These are phyloP conservation scores for Corythaeola cristata DNA, from an alignment of 2,113 vertebrate genomes.

Conservation along the genomic window DNA sequence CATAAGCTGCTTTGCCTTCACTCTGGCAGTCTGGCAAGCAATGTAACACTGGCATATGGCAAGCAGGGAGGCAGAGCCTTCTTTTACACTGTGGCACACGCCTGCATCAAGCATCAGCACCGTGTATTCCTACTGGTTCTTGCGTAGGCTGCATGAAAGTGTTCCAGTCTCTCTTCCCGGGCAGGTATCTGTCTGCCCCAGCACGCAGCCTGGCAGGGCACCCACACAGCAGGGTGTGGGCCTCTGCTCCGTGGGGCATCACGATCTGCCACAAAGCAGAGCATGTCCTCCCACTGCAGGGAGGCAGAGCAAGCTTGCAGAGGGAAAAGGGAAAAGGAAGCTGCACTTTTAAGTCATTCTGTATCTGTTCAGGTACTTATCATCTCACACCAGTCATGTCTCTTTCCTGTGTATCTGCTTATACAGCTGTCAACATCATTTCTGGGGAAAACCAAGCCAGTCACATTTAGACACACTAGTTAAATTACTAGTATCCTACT, in stretches of 20 bases:
- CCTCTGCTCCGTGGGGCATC: not conserved
- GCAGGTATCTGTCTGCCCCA: not conserved
- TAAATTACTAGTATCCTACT: not conserved
- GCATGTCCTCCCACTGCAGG: not conserved
- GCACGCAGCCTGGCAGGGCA: not conserved
- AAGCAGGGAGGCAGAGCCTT: not conserved
- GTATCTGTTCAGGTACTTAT: not conserved
- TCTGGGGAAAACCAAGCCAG: not conserved
- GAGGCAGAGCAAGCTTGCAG: not conserved
- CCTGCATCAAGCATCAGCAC: not conserved
- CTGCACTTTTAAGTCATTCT: accelerated
- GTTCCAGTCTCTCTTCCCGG: not conserved
- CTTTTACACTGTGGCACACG: not conserved
- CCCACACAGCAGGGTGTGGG: not conserved
- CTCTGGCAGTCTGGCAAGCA: not conserved
- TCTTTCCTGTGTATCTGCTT: not conserved
- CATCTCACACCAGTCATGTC: not conserved
- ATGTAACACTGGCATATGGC: not conserved
- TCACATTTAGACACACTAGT: not conserved
- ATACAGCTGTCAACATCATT: not conserved
- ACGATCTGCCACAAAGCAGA: not conserved
- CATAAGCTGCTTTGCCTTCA: not conserved
- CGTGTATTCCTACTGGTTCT: not conserved
- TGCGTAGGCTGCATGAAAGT: not conserved
- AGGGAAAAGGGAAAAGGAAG: not conserved